Percentiles rank a stretch among this genome's conserved stretches.
phyloP scores from a whole-genome alignment of 2,797 vertebrate genomes.

The Lemur catta region DNA sequence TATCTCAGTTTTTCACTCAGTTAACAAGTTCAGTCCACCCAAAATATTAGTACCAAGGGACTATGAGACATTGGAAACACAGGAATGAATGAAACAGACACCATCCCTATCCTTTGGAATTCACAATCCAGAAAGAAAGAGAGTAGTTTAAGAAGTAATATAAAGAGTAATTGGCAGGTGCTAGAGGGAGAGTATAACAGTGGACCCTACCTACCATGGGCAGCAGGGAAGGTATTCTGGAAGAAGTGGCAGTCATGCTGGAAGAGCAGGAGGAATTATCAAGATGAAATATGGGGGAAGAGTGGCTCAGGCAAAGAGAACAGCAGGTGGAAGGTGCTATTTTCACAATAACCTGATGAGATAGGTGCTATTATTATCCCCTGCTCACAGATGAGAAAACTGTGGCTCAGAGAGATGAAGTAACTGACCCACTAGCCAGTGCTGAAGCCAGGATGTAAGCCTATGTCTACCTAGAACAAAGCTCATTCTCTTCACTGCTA shows the following conservation, averaged over 20 bases:
- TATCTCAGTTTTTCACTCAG: background rate
- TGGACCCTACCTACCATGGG: background rate
- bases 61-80: background rate
- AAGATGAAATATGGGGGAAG: background rate
- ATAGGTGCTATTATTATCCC: background rate
- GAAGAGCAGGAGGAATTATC: background rate
- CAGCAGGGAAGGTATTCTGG: background rate
- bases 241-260: background rate
- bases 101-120: background rate
- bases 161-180: background rate
- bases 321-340: background rate
- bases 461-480: background rate
- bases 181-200: background rate
- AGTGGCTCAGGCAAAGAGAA: background rate
- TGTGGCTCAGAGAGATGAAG: background rate
- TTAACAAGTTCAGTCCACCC: background rate
- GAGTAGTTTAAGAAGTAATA: constrained; percentile 33
- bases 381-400: background rate
- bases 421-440: background rate
- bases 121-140: background rate
- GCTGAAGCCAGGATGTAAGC: background rate
- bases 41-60: background rate
- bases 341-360: background rate
- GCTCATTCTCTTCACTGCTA: background rate
- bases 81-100: background rate